These are phyloP conservation scores for Caenorhabditis remanei DNA, from an alignment of 1,140 invertebrate species.

Conservation along the genomic window DNA sequence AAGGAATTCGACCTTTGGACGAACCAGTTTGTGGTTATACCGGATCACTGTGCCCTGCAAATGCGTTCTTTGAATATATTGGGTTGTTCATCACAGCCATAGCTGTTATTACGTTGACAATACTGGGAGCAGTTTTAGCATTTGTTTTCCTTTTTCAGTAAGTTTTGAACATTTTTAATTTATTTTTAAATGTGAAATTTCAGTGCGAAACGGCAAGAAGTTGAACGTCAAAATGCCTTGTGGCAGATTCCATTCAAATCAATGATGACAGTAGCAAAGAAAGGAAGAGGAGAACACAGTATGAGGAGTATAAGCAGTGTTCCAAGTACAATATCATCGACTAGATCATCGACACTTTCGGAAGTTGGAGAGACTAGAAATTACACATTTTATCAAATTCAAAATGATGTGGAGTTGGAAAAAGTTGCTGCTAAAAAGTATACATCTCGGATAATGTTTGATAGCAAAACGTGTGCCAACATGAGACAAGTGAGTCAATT, in stretches of 20 bases:
- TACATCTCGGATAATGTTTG: neutral
- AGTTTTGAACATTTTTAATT: neutral
- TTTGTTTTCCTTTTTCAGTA: conserved; percentile 19
- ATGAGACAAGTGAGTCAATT: conserved; percentile 14
- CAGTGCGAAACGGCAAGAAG: conserved; percentile 30
- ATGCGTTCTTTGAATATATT: neutral
- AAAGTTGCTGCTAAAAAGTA: conserved; percentile 18
- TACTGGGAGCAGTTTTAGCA: neutral
- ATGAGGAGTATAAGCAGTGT: conserved; percentile 47
- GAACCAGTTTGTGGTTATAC: conserved; percentile 40
- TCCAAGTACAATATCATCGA: conserved; percentile 6
- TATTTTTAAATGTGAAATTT: neutral
- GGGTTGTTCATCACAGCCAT: conserved; percentile 30
- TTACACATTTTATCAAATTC: conserved; percentile 11
- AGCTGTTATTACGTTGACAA: neutral
- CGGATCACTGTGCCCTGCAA: conserved; percentile 1
- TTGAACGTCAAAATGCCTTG: conserved; percentile 23
- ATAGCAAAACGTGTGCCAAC: conserved; percentile 17
- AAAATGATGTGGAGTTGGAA: conserved; percentile 49
- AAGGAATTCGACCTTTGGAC: conserved; percentile 1
- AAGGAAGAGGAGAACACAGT: conserved; percentile 9
- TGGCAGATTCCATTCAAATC: conserved; percentile 45
- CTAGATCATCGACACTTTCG: neutral
- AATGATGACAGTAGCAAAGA: neutral
- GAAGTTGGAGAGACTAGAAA: conserved; percentile 20